Conservation (phyloP, 2,888 invertebrate species). For the Globia sparganii region DNA sequence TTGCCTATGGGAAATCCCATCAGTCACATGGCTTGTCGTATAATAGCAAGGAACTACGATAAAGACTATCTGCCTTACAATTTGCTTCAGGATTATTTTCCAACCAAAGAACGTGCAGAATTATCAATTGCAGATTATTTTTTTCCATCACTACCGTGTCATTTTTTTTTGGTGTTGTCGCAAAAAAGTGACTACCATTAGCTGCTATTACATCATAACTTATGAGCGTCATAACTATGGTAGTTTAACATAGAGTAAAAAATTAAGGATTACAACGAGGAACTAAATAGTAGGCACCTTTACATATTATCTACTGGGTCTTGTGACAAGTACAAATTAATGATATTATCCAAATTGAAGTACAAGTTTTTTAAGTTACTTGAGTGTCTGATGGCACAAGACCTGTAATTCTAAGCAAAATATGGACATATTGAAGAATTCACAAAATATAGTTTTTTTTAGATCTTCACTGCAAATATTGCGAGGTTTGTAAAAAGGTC, state of each 20-base stretch:
- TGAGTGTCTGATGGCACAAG: neutral
- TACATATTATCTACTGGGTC: slow-evolving; percentile 5
- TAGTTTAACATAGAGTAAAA: slow-evolving; percentile 32
- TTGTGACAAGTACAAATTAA: neutral
- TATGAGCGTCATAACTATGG: slow-evolving; percentile 37
- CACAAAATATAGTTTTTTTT: neutral
- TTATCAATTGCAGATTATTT: slow-evolving; percentile 37
- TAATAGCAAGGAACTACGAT: neutral
- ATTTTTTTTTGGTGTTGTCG: slow-evolving; percentile 11
- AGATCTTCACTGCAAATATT: neutral
- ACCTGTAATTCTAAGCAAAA: neutral
- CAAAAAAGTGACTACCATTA: slow-evolving; percentile 56
- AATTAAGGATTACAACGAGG: slow-evolving; percentile 15
- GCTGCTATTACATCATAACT: slow-evolving; percentile 34
- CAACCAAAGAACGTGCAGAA: neutral
- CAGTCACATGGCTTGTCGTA: neutral
- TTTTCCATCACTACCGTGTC: slow-evolving; percentile 31
- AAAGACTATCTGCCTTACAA: neutral
- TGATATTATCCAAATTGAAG: slow-evolving; percentile 12
- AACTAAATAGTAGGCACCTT: neutral
- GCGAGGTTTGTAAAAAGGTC: neutral
- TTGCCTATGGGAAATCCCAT: neutral
- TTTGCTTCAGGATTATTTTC: slow-evolving; percentile 27
- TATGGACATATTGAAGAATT: neutral
- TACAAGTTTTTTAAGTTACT: neutral